Evolutionary conservation across 2,797 vertebrate genomes (phyloP), one percentile per base, ranked within the genome.

Genomic region (Tapirus indicus): DNA sequence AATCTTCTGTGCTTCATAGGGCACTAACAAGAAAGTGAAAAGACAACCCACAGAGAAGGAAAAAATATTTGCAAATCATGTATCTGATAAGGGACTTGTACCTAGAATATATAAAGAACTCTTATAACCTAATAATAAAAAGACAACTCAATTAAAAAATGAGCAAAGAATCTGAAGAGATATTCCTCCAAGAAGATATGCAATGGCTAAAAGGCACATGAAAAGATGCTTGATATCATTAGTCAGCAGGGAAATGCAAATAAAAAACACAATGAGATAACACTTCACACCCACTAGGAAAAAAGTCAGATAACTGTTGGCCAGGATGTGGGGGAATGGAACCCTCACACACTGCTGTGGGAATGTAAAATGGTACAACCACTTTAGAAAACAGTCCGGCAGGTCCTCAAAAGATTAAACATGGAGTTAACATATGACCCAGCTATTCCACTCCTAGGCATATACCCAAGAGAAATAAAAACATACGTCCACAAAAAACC

Each of bases 391-490:
- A 64, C 14, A 54, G 14, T 77, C 35, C 60, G 38, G 32, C 25
- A 29, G 52, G 49, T 83, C 38, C 71, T 90, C 69, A 75, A 49
- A 60, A 60, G 41, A 47, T 69, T 93, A 78, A 69, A 47, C 11
- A 14, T 68, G 17, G n/a, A 78, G 52, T 68, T 86, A 82, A 13
- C n/a, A 52, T 60, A 54, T 56, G 32, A 94, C 32, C 52, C 69
- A 83, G 38, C 32, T 77, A 47, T 56, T 78, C 64, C 23, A 56
- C 44, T 75, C 12, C 27, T 32, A 25, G 1, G 77, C 25, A 69
- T 52, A 72, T 32, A 91, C 29, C 47, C 41, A 77, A 91, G 35
- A 69, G 58, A 94, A 90, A 86, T 69, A 35, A 93, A 93, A 82
- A 87, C 32, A 54, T 56, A 38, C 58, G 21, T 90, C 27, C 72